These are phyloP conservation scores for Caranx ignobilis DNA, from an alignment of 2,113 vertebrate genomes.

Conservation along the genomic window DNA sequence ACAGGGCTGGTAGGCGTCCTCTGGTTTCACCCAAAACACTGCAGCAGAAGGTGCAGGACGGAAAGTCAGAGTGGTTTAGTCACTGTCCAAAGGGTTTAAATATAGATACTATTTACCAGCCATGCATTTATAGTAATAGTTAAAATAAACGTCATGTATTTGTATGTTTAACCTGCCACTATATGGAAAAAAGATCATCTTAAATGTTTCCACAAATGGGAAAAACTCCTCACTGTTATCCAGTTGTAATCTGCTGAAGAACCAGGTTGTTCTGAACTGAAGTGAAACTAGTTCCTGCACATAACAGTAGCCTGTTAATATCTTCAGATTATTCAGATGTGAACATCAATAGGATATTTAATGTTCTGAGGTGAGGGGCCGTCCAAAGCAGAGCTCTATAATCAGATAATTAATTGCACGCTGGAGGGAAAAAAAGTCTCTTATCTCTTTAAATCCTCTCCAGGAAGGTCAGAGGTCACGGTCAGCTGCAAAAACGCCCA, in stretches of 20 bases:
- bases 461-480: slow-evolving; percentile 20
- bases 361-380: not conserved
- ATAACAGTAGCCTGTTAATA: not conserved
- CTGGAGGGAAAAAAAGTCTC: slow-evolving; percentile 4
- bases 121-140: not conserved
- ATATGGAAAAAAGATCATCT: not conserved
- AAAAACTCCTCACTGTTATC: not conserved
- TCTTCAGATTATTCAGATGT: not conserved
- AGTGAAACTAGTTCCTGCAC: not conserved
- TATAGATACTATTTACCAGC: not conserved
- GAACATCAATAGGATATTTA: not conserved
- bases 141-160: not conserved
- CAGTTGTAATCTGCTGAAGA: not conserved
- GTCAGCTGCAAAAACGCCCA: not conserved
- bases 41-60: slow-evolving; percentile 6
- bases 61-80: not conserved
- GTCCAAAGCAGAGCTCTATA: not conserved
- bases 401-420: slow-evolving; percentile 14
- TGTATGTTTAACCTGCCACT: too few species aligned
- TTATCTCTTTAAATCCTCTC: not conserved
- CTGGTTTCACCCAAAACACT: slow-evolving; percentile 30
- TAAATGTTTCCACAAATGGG: not conserved
- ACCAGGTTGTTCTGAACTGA: not conserved
- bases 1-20: slow-evolving; percentile 26
- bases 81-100: not conserved